Base-by-base conservation (phyloP, 2,888 invertebrate genomes). In the Arge pagana region DNA sequence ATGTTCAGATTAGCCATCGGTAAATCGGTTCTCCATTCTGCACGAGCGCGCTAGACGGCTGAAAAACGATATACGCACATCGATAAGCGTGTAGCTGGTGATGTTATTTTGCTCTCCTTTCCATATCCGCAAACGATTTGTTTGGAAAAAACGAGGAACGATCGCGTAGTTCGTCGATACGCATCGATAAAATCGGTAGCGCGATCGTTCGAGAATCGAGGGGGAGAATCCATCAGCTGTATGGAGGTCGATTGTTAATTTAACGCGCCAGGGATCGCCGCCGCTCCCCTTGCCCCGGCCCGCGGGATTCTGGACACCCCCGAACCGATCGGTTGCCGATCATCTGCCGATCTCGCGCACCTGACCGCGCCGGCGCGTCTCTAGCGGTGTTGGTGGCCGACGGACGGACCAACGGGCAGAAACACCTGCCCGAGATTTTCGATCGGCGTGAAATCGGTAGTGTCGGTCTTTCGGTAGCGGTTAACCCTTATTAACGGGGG, bases 401-500 rank as follows among this genome's bases (percentile, higher is more conserved):
- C 33, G 15, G 23, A 50, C 39, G 24, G 28, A 28, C 37, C 37
- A 21, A 48, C 37, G 19, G 28, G 19, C 21, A 13, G 39, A 48
- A 26, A 28, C 48, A 48, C 48, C 48, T 48, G 48, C 37, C 48
- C 5, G 10, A 48, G 41, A 35, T 51, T 51, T 35, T 42, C 26
- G 50, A 51, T 51, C 43, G 36, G 43, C 50, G 36, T 51, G 50
- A 51, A 51, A 51, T 51, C 50, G 43, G 31, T 35, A 43, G 50
- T 26, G 43, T 23, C 28, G 41, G 36, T 35, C 35, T 35, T 45
- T 35, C 45, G 45, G 45, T 33, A 45, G 45, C 45, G 45, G 31
- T 23, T 35, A 33, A 33, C 45, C 45, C 45, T 30, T 33, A 45
- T 45, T 45, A 45, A 45, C 23, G 18, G 42, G n/a, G n/a, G 26